Evolutionary conservation across 2,888 invertebrate genomes (phyloP).

Genomic region (Spisula subtruncata): DNA sequence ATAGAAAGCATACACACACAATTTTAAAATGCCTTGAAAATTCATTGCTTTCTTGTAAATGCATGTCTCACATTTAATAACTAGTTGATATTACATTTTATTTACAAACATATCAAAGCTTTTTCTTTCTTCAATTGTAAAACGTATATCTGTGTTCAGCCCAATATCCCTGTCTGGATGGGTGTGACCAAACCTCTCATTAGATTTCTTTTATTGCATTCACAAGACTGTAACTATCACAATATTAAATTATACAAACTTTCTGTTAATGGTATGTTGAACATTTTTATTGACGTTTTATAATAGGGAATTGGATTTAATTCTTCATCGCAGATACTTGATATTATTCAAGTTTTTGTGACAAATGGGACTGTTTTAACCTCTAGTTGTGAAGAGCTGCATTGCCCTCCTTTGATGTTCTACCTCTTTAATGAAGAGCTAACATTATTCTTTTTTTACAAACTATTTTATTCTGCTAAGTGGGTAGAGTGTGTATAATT

Average conservation of each 20-base stretch:
- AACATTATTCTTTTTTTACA: background rate
- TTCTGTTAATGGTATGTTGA: conserved; percentile 28
- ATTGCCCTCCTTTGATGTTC: background rate
- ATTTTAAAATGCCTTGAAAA: background rate
- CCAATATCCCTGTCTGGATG: background rate
- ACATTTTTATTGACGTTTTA: conserved; percentile 31
- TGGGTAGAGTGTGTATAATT: background rate
- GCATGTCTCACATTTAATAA: background rate
- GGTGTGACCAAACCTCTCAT: conserved; percentile 31
- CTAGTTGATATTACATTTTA: conserved; percentile 20
- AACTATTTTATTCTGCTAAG: background rate
- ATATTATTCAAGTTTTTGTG: conserved; percentile 43
- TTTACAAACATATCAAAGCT: background rate
- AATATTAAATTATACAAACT: conserved; percentile 32
- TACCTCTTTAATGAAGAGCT: conserved; percentile 34
- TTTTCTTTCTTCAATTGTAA: conserved; percentile 19
- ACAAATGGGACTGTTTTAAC: conserved; percentile 27
- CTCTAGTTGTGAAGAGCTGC: background rate
- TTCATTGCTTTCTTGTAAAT: background rate
- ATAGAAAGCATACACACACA: background rate
- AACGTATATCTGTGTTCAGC: background rate
- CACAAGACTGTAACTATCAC: conserved; percentile 24
- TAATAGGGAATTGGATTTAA: conserved; percentile 5
- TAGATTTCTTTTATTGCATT: conserved; percentile 38
- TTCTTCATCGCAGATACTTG: conserved; percentile 31